Conservation (phyloP, 2,113 vertebrate species). For the Siphamia tubifer region DNA sequence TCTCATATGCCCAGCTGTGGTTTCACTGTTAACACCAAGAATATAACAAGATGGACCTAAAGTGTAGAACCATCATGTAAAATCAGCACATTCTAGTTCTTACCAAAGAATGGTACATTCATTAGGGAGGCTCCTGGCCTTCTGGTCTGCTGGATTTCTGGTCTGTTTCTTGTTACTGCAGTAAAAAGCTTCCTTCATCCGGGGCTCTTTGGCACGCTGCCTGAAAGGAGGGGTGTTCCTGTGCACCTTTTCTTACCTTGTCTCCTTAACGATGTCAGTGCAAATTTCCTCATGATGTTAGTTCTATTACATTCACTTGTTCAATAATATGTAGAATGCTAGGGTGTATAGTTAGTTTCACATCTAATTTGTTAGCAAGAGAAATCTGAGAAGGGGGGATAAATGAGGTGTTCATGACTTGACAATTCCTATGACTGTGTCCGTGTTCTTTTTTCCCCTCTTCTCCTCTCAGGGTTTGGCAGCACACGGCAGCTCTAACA, state of each 20-base stretch:
- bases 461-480: constrained; percentile 82
- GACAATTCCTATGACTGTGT: constrained; percentile 70
- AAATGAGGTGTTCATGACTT: constrained; percentile 66
- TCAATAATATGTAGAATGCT: background rate
- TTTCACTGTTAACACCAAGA: background rate
- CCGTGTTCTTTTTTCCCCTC: constrained; percentile 78
- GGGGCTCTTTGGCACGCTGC: constrained; percentile 75
- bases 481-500: constrained; percentile 77
- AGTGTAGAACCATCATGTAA: background rate
- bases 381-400: constrained; percentile 69
- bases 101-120: background rate
- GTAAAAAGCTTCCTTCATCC: constrained; percentile 66
- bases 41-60: background rate
- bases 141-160: constrained; percentile 43
- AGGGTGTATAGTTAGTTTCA: background rate
- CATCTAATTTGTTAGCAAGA: constrained; percentile 27
- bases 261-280: constrained; percentile 39
- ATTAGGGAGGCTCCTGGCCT: constrained; percentile 26
- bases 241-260: constrained; percentile 45
- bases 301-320: background rate
- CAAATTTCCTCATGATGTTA: constrained; percentile 11
- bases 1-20: too few species aligned
- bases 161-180: constrained; percentile 86
- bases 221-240: constrained; percentile 54
- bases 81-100: constrained; percentile 25